Base-by-base conservation (phyloP, 2,888 invertebrate genomes). In the Ommatoiulus sabulosus region DNA sequence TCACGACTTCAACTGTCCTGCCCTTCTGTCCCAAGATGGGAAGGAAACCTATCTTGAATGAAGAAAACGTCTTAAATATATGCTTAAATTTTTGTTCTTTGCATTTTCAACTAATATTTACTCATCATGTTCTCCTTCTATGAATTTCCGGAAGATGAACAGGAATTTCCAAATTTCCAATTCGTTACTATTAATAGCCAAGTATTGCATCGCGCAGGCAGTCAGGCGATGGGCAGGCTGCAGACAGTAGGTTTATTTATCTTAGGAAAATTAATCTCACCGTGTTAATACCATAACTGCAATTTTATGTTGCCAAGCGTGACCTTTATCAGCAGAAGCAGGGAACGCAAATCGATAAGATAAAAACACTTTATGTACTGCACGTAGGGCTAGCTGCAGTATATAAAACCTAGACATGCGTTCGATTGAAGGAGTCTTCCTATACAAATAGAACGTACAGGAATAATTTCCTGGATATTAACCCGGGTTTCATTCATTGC, bases 231-330 rank as follows among this genome's bases (percentile, higher is more conserved):
- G 63, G 24, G 10, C 57, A 5, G 20, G 24, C 8, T 24, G 24
- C 72, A 72, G 72, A 72, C 72, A 24, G 24, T 72, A 7, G 72
- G 24, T 24, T n/a, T 24, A 24, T 72, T 72, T 72, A 72, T 72
- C 72, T 72, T 6, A 48, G 24, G 24, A 24, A 72, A 72, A 72
- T 72, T 72, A 72, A 72, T 72, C 72, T 20, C 24, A n/a, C 24
- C 24, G 72, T 72, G 72, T 72, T 72, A 72, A 72, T 72, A 20
- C 24, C 72, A n/a, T 24, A 72, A 72, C 72, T 72, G 72, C 72
- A 72, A 72, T 72, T 72, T 72, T 72, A 72, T 72, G 72, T 72
- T 72, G 72, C 72, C 72, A 72, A 24, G 72, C 72, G 24, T 72
- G 72, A 72, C 72, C 72, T 72, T 72, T 72, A 72, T 72, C 72